Evolutionary conservation across 2,888 invertebrate species (phyloP), one percentile per base, ranked within the genome.

Genomic region (Clostera curtula): DNA sequence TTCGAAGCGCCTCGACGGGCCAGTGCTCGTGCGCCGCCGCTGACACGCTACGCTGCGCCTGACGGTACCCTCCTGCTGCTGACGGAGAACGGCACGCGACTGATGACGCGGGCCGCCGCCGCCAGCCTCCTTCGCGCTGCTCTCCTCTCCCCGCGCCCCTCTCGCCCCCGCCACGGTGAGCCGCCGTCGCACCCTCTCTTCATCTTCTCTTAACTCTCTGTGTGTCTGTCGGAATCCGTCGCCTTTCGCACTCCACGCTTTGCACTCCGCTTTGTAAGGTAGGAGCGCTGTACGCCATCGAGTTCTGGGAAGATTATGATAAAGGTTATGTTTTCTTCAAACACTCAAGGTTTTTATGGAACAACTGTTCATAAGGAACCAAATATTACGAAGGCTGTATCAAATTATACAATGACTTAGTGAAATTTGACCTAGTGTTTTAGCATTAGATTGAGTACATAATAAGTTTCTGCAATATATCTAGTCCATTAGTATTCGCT

Each of bases 41-140:
- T 87, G 67, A 87, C 87, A 56, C 85, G 86, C 64, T 86, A 87
- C 80, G 85, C 86, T 49, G 85, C 87, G 52, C 82, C 87, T 41
- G 87, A 86, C 56, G 87, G 87, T 71, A 85, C 86, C 63, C 85
- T 87, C 74, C 85, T 87, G 67, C 86, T 87, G 66, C 86, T 87
- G 76, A 86, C 87, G 69, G 87, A 87, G 72, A 87, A 87, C 62
- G 88, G 88, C 75, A 87, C 87, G 62, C 73, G 87, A 56, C 80
- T 82, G 76, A 76, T 85, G 76, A 85, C 84, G 25, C 74, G 83
- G 50, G 77, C 82, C 47, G 84, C 80, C 43, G 83, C 83, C 58
- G 83, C 82, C 55, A 83, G 83, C 64, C 70, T 85, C 53, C 83
- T 85, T 59, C 82, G 80, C 60, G 83, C 76, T 48, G 84, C 83